Conservation (phyloP, 92 coral and sea anemone species). For the Phenganax stokvisi region DNA sequence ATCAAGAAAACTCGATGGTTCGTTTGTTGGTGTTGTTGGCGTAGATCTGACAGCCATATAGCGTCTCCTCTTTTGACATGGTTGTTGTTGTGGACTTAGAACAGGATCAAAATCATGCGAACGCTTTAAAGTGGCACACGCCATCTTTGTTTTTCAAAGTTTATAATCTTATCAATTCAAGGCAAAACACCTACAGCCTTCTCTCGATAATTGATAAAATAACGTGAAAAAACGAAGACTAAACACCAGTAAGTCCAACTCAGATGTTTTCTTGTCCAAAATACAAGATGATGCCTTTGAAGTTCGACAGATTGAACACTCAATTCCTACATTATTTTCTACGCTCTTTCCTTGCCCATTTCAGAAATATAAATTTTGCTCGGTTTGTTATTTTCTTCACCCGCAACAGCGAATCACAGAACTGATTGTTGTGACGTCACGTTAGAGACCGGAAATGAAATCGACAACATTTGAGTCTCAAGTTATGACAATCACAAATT, state of each 20-base stretch:
- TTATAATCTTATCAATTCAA: background rate
- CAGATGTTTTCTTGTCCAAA: background rate
- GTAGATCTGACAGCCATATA: conserved; percentile 64
- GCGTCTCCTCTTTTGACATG: conserved; percentile 91
- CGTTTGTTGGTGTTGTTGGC: conserved; percentile 56
- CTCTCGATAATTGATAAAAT: background rate
- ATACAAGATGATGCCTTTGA: background rate
- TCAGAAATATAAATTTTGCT: background rate
- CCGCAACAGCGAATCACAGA: conserved; percentile 29
- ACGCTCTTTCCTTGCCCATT: background rate
- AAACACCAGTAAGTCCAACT: background rate
- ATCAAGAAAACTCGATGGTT: conserved; percentile 79
- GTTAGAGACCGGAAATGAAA: background rate
- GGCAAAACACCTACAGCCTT: background rate
- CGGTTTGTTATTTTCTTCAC: conserved; percentile 28
- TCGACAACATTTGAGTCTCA: too few relatives aligned
- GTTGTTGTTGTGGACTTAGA: conserved; percentile 94
- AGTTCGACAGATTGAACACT: background rate
- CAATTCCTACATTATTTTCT: background rate
- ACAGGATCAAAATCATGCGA: conserved; percentile 97
- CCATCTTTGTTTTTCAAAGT: conserved; percentile 56
- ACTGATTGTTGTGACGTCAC: conserved; percentile 18
- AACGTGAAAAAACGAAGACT: background rate
- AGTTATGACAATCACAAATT: too few relatives aligned
- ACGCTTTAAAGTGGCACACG: conserved; percentile 98